Percentiles rank a stretch among this genome's conserved stretches.
Evolutionary conservation across 2,113 vertebrate genomes (phyloP).

Genomic region (Phrynosoma platyrhinos): DNA sequence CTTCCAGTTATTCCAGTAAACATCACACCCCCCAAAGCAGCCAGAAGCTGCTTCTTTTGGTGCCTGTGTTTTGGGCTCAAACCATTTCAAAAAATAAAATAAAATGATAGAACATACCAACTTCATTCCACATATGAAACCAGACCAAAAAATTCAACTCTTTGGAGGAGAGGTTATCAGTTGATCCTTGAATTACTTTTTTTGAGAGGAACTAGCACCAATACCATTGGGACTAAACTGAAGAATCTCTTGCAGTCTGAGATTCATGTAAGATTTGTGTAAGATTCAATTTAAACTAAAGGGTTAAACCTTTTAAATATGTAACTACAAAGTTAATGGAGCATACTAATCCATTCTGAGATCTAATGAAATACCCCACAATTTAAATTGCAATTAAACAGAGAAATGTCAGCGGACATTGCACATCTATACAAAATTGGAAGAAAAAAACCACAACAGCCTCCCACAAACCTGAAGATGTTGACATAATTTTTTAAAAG

Average conservation of each 20-base stretch:
- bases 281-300: constrained; percentile 50
- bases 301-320: constrained; percentile 58
- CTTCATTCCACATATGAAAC: too few relatives aligned
- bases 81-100: too few relatives aligned
- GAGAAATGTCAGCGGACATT: constrained; percentile 59
- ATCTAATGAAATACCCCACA: constrained; percentile 66
- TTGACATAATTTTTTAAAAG: constrained; percentile 7
- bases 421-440: constrained; percentile 52
- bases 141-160: too few relatives aligned
- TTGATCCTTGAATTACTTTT: neutral
- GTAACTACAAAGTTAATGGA: constrained; percentile 71
- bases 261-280: constrained; percentile 23
- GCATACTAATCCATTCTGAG: constrained; percentile 71
- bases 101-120: too few relatives aligned
- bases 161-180: too few relatives aligned
- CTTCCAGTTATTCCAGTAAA: too few relatives aligned
- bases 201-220: neutral
- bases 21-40: too few relatives aligned
- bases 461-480: constrained; percentile 44
- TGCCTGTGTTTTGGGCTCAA: too few relatives aligned
- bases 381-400: constrained; percentile 73
- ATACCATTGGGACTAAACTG: neutral
- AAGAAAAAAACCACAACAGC: neutral
- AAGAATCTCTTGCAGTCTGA: constrained; percentile 15
- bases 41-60: too few relatives aligned